phyloP scores from a whole-genome alignment of 2,888 invertebrate species.

The Petrolisthes manimaculis region DNA sequence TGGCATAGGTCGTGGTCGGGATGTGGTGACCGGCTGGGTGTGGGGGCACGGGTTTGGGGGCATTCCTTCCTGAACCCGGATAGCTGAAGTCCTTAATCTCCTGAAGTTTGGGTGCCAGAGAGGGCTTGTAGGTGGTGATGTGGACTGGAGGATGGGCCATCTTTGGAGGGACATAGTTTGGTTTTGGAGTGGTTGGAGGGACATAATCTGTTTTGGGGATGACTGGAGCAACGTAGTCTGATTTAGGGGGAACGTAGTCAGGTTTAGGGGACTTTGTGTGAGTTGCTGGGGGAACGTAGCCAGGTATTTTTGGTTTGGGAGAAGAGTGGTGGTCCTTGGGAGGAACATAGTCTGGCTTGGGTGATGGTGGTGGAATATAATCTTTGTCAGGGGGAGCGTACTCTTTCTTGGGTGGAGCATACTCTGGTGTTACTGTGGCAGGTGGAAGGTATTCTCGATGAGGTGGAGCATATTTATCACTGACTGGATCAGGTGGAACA shows the following conservation, averaged over 20 bases:
- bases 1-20: slow-evolving; percentile 27
- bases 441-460: not conserved
- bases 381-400: slow-evolving; percentile 6
- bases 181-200: slow-evolving; percentile 33
- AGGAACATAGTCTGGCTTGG: slow-evolving; percentile 29
- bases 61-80: slow-evolving; percentile 15
- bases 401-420: not conserved
- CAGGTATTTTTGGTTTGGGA: not conserved
- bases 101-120: slow-evolving; percentile 21
- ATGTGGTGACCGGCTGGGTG: not conserved
- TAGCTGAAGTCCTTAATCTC: slow-evolving; percentile 49
- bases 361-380: slow-evolving; percentile 11
- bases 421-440: not conserved
- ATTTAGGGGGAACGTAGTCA: slow-evolving; percentile 35
- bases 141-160: not conserved
- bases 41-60: not conserved
- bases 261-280: slow-evolving; percentile 1
- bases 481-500: slow-evolving; percentile 12
- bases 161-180: slow-evolving; percentile 25
- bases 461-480: not conserved
- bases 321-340: not conserved
- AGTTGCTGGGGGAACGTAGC: not conserved
- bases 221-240: slow-evolving; percentile 26
- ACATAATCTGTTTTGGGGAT: slow-evolving; percentile 33
- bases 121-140: slow-evolving; percentile 49